Conservation (phyloP, 2,888 invertebrate genomes). For the Orchesellides sinensis region DNA sequence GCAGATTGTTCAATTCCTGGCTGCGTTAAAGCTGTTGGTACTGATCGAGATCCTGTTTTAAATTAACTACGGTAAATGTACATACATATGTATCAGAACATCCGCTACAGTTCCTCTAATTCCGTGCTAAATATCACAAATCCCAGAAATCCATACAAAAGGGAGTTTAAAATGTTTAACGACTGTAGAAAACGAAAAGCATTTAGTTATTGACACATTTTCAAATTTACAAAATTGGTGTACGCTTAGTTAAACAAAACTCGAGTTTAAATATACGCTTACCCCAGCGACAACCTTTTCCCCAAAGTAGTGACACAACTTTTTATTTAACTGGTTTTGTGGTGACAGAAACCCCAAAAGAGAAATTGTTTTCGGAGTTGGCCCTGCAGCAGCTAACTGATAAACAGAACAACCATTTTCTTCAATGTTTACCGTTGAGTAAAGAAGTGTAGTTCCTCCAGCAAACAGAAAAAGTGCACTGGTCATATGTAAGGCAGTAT, state of each 20-base stretch:
- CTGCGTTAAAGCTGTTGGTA: not conserved
- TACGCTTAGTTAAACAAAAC: not conserved
- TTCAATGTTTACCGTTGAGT: conserved; percentile 22
- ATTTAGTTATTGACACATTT: not conserved
- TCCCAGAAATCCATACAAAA: conserved; percentile 26
- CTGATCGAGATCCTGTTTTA: not conserved
- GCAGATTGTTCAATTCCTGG: no score
- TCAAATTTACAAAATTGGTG: not conserved
- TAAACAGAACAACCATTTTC: conserved; percentile 11
- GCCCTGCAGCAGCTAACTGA: not conserved
- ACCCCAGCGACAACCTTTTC: conserved; percentile 44
- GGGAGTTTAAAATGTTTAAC: conserved; percentile 4
- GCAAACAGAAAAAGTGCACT: conserved; percentile 34
- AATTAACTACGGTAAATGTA: not conserved
- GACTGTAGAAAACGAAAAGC: conserved; percentile 15
- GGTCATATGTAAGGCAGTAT: conserved; percentile 22
- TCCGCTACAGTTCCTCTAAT: conserved; percentile 21
- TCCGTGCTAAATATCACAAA: conserved; percentile 27
- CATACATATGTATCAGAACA: not conserved
- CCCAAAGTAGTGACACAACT: conserved; percentile 25
- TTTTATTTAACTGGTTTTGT: not conserved
- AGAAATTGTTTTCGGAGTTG: conserved; percentile 32
- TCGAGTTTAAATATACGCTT: not conserved
- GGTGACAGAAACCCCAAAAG: no score
- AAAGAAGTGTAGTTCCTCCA: conserved; percentile 21